Evolutionary conservation across 2,888 invertebrate genomes (phyloP), one percentile per base, ranked within the genome.

Genomic region (Ophioninae sp.): DNA sequence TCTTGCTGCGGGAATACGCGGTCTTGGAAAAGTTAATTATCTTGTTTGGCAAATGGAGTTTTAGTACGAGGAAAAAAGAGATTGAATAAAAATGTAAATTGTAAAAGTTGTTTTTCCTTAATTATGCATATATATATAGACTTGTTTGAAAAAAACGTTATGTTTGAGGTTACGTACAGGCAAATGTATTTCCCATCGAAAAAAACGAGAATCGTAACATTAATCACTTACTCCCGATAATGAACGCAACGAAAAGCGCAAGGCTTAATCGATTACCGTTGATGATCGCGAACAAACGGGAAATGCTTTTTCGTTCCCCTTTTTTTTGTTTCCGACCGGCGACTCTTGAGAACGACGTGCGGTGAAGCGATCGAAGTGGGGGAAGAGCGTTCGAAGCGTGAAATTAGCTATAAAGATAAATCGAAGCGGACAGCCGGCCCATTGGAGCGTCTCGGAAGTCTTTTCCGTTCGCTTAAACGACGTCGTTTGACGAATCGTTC

Each of bases 321-420:
- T 51, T 51, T 51, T 17, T 51, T 51, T 30, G 3, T 30, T 30
- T 13, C 17, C 13, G 51, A 51, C 17, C 51, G 17, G 17, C 51
- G 13, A 17, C 51, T 51, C 51, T 17, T 17, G 51, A 51, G 51
- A 13, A 13, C 13, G 51, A 51, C 51, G 51, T 17, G 51, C 51
- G 17, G 51, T 17, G 51, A 13, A 51, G 51, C 51, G 51, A 17
- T 13, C 51, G 13, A 10, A 13, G 51, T 5, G 51, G 51, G 56
- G 17, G 17, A 64, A 7, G 23, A 76, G 77, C 56, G 79, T 58
- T 71, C 61, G 63, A 44, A 80, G 79, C 83, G 81, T 86, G 84
- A 86, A 86, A 86, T 87, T 85, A 73, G 80, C 80, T 79, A 85
- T 87, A 85, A 85, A 86, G 85, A 87, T 85, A 84, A 82, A 85